Evolutionary conservation across 2,888 invertebrate genomes (phyloP), one percentile per base, ranked within the genome.

Genomic region (Nasonovia ribisnigri): DNA sequence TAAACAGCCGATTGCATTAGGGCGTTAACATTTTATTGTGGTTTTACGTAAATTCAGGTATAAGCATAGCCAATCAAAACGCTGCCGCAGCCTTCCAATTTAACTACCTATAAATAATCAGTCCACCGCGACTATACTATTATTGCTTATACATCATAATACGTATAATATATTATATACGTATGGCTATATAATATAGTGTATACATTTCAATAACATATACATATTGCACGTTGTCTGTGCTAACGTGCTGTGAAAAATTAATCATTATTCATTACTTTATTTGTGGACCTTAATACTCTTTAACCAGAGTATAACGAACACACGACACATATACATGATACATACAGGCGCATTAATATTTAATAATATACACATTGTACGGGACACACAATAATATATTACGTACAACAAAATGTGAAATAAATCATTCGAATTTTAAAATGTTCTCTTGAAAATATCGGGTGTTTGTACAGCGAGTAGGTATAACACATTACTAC

Each of bases 351-450:
- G 20, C 77, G 20, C 77, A 77, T 77, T 77, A 77, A 36, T 77
- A 36, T 77, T 77, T 77, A 77, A 77, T 77, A 77, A 77, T 77
- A 36, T 36, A 77, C 20, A 77, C 36, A 77, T 77, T 77, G 77
- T 20, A 67, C 20, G 20, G 20, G 16, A n/a, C n/a, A 36, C 67
- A 77, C 36, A 77, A 36, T 77, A 77, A 36, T 77, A 77, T 77
- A 77, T 77, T 36, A 36, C 36, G 36, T 24, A 88, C 24, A 26
- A 13, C 26, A 51, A 54, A 60, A 60, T n/a, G 43, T n/a, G 20
- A 60, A 89, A 89, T 89, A 89, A 89, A 89, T 89, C 60, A 89
- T 51, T 57, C 36, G 57, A 43, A 43, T 60, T 89, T 89, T 0
- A 60, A 57, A 43, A 60, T 46, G 29, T n/a, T 89, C n/a, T 89